phyloP scores from a whole-genome alignment of 1,140 invertebrate genomes.

The Brachionus asplanchnoidis region DNA sequence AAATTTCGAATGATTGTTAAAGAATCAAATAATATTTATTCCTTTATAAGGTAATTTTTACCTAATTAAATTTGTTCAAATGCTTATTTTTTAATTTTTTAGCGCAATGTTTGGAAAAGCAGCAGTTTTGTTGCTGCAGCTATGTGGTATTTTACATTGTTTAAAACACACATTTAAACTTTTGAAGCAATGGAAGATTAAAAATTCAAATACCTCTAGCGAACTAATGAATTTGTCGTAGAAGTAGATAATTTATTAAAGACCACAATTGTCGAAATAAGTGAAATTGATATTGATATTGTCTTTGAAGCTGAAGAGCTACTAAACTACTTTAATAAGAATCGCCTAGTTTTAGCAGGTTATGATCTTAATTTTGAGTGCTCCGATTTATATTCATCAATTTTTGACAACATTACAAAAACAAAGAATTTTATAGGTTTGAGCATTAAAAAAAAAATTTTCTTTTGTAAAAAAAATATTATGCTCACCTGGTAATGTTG shows the following conservation, averaged over 20 bases:
- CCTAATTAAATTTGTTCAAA: not conserved
- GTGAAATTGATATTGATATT: not conserved
- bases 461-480: not conserved
- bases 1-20: not conserved
- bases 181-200: not conserved
- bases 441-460: not conserved
- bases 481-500: not conserved
- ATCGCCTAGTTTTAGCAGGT: not conserved
- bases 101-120: not conserved
- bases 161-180: not conserved
- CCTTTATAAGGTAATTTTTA: not conserved
- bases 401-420: not conserved
- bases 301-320: not conserved
- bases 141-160: not conserved
- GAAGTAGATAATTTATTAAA: not conserved
- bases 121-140: not conserved
- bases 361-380: not conserved
- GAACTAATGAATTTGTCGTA: not conserved
- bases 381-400: not conserved
- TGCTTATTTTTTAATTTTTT: not conserved
- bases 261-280: not conserved
- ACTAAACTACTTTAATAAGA: not conserved
- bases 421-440: not conserved
- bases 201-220: not conserved
- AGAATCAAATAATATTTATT: not conserved